These are phyloP conservation scores for Rhingia rostrata DNA, from an alignment of 2,888 invertebrate genomes.

Conservation along the genomic window DNA sequence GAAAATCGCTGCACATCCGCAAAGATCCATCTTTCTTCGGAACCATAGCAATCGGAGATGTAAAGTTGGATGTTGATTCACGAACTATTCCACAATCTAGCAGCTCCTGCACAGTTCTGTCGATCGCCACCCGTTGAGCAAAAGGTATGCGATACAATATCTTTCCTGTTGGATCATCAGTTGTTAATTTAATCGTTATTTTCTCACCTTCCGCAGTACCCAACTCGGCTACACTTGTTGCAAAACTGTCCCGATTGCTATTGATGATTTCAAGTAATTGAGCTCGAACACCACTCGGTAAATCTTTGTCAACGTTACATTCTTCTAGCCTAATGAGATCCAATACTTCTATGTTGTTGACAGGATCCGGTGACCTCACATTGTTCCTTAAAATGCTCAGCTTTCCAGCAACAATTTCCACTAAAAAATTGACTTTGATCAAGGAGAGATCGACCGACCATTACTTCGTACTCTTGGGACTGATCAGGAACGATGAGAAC, in stretches of 20 bases:
- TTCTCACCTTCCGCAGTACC: too few species aligned
- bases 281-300: slow-evolving; percentile 1
- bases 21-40: background rate
- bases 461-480: slow-evolving; percentile 11
- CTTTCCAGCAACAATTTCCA: slow-evolving; percentile 3
- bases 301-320: slow-evolving; percentile 1
- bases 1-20: background rate
- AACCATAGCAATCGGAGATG: background rate
- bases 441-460: background rate
- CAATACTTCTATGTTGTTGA: slow-evolving; percentile 1
- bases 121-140: background rate
- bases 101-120: slow-evolving; percentile 1
- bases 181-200: too few species aligned
- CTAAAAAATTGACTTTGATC: background rate
- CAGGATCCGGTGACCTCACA: background rate
- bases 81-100: background rate
- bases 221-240: too few species aligned
- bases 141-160: too few species aligned
- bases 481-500: slow-evolving; percentile 1
- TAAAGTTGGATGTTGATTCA: slow-evolving; percentile 3
- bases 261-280: background rate
- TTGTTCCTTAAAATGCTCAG: background rate
- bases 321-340: background rate
- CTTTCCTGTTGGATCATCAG: too few species aligned
- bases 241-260: too few species aligned